Conservation (phyloP, 2,113 vertebrate species). For the Odontophorus gujanensis region DNA sequence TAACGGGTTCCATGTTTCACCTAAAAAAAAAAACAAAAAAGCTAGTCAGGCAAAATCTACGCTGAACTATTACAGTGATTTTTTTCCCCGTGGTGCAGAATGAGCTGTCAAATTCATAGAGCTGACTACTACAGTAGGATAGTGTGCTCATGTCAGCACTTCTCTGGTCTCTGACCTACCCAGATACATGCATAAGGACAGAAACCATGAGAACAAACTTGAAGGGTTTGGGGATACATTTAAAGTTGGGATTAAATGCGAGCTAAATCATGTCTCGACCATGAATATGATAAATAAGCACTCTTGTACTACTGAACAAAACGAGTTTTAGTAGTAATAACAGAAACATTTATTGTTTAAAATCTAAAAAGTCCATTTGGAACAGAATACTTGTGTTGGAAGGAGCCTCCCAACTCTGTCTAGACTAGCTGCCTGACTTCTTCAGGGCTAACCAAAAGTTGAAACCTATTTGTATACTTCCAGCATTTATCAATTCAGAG, state of each 20-base stretch:
- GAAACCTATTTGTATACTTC: neutral
- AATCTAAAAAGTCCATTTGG: neutral
- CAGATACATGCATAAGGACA: neutral
- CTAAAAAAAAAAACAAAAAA: slow-evolving; percentile 65
- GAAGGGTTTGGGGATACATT: neutral
- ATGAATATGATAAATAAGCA: neutral
- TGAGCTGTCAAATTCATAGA: neutral
- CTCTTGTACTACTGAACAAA: neutral
- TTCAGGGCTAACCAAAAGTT: neutral
- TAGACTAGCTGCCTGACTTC: neutral
- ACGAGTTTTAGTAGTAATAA: neutral
- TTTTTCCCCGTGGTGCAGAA: neutral
- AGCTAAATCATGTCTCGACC: neutral
- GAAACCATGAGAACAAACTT: neutral
- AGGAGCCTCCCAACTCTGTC: neutral
- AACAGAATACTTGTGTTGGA: neutral
- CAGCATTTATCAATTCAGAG: neutral
- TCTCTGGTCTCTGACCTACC: neutral
- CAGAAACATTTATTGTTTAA: neutral
- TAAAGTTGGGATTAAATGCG: neutral
- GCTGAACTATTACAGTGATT: neutral
- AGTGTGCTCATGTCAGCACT: neutral
- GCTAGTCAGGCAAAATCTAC: neutral
- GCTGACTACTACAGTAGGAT: neutral
- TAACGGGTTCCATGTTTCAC: slow-evolving; percentile 96